Conservation (phyloP, 2,797 vertebrate genomes). For the Acomys russatus region DNA sequence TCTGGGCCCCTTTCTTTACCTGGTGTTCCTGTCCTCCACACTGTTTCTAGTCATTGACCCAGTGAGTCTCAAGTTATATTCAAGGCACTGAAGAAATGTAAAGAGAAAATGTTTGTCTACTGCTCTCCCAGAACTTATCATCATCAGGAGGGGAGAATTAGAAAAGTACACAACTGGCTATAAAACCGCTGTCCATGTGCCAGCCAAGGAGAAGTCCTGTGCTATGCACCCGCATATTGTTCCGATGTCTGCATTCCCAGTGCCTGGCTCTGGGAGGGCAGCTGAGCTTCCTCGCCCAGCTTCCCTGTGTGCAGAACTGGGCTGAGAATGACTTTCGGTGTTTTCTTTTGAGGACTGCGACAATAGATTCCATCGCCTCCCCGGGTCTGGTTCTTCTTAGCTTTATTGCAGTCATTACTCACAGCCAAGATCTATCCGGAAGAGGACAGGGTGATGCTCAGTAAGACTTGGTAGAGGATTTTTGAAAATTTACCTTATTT, state of each 20-base stretch:
- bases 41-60: neutral
- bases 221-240: neutral
- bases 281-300: neutral
- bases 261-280: neutral
- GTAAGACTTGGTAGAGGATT: neutral
- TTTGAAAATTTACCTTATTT: neutral
- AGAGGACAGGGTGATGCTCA: neutral
- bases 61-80: neutral
- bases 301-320: neutral
- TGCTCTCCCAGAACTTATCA: neutral
- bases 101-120: neutral
- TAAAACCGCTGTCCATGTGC: neutral
- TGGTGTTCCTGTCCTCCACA: neutral
- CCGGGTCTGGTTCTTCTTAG: neutral
- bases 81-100: neutral
- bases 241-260: neutral
- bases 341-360: conserved; percentile 1
- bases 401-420: neutral
- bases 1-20: neutral
- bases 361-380: neutral
- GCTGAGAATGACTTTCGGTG: neutral
- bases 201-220: neutral
- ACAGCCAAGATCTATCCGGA: neutral
- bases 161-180: neutral
- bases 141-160: neutral